Percentiles rank a stretch among this genome's conserved stretches.
These are phyloP conservation scores for Ypsolopha scabrella DNA, from an alignment of 2,888 invertebrate genomes.

Conservation along the genomic window DNA sequence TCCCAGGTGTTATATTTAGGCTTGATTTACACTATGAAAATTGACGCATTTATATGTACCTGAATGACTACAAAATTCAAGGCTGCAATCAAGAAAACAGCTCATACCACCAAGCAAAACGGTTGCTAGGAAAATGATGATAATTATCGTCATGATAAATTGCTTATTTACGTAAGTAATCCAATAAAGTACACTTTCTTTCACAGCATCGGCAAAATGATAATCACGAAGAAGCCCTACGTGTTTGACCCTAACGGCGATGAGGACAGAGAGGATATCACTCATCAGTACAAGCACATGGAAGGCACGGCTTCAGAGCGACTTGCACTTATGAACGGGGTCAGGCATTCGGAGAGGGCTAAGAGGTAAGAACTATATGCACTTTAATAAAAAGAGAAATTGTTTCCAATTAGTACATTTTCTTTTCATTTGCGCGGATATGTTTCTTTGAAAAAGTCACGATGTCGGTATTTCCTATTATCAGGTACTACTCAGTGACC, in stretches of 20 bases:
- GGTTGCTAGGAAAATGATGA: too few species aligned
- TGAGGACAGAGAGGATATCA: conserved; percentile 78
- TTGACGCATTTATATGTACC: too few species aligned
- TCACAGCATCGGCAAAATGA: conserved; percentile 77
- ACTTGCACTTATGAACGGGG: conserved; percentile 80
- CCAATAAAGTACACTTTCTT: neutral
- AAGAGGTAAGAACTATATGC: conserved; percentile 65
- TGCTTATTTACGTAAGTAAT: too few species aligned
- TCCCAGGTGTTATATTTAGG: too few species aligned
- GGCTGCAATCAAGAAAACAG: too few species aligned
- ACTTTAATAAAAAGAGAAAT: too few species aligned
- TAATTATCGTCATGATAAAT: too few species aligned
- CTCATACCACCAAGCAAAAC: too few species aligned
- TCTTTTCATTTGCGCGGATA: neutral
- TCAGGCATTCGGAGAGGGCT: conserved; percentile 74
- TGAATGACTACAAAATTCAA: too few species aligned
- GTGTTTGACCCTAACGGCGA: conserved; percentile 79
- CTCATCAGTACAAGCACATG: conserved; percentile 75
- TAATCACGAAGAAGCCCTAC: conserved; percentile 81
- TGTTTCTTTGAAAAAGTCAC: too few species aligned
- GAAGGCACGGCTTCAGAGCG: conserved; percentile 82
- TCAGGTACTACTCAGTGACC: conserved; percentile 72
- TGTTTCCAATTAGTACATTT: too few species aligned
- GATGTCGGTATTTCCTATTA: conserved; percentile 13
- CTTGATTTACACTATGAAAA: too few species aligned